phyloP scores from a whole-genome alignment of 1,140 invertebrate species.

The Dryas iulia region DNA sequence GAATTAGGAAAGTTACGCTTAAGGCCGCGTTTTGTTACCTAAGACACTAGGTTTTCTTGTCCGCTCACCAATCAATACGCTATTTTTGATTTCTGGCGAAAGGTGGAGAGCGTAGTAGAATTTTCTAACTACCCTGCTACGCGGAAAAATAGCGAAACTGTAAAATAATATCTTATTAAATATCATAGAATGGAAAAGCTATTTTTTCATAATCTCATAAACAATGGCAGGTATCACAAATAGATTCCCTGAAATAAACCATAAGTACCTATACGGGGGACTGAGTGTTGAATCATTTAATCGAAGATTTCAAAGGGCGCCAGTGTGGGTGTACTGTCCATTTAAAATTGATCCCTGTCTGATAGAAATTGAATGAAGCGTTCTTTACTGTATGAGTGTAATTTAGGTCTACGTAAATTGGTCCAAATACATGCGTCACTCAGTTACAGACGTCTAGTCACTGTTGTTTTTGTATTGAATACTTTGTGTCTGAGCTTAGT shows the following conservation, averaged over 20 bases:
- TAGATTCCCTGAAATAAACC: not conserved
- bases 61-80: no score
- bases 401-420: constrained; percentile 17
- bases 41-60: no score
- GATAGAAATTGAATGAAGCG: constrained; percentile 9
- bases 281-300: constrained; percentile 19
- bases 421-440: constrained; percentile 17
- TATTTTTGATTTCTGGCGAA: no score
- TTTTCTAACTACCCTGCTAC: no score
- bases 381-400: constrained; percentile 23
- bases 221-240: not conserved
- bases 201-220: no score
- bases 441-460: constrained; percentile 35
- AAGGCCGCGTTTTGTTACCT: no score
- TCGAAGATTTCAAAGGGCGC: constrained; percentile 32
- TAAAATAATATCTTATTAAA: no score
- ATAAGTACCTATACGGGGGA: not conserved
- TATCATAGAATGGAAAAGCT: no score
- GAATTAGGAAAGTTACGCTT: no score
- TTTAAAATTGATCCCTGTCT: constrained; percentile 9
- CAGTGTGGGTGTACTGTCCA: constrained; percentile 32
- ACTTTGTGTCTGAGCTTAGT: not conserved
- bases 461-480: constrained; percentile 12
- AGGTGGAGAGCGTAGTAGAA: no score
- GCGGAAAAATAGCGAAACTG: no score